Evolutionary conservation across 2,888 invertebrate genomes (phyloP).

Genomic region (Eristalis tenax): DNA sequence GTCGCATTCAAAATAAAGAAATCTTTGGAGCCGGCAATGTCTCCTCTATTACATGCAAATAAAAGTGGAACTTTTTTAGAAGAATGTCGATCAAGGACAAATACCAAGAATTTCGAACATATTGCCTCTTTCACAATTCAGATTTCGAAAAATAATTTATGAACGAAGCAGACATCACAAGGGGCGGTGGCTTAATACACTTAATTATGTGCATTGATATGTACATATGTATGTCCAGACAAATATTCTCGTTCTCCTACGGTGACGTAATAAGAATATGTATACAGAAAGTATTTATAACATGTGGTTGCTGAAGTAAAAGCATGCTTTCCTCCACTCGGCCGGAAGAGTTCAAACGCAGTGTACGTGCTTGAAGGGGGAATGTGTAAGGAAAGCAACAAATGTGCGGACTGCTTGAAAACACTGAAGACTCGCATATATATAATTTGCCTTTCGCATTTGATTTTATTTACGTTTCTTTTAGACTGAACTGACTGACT

Average conservation of each 20-base stretch:
- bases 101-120: neutral
- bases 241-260: neutral
- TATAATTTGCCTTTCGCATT: neutral
- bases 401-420: neutral
- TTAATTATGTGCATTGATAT: neutral
- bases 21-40: no score
- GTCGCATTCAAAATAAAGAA: neutral
- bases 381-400: neutral
- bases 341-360: neutral
- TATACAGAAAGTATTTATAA: neutral
- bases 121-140: neutral
- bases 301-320: neutral
- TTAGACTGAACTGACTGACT: neutral
- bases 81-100: neutral
- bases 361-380: neutral
- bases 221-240: neutral
- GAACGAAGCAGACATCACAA: neutral
- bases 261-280: neutral
- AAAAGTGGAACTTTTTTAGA: no score
- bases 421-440: neutral
- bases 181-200: neutral
- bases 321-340: neutral
- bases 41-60: no score
- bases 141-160: neutral
- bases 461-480: neutral